Percentiles rank a stretch among this genome's conserved stretches.
Evolutionary conservation across 2,797 vertebrate species (phyloP).

Genomic region (Diglossa cyanea): DNA sequence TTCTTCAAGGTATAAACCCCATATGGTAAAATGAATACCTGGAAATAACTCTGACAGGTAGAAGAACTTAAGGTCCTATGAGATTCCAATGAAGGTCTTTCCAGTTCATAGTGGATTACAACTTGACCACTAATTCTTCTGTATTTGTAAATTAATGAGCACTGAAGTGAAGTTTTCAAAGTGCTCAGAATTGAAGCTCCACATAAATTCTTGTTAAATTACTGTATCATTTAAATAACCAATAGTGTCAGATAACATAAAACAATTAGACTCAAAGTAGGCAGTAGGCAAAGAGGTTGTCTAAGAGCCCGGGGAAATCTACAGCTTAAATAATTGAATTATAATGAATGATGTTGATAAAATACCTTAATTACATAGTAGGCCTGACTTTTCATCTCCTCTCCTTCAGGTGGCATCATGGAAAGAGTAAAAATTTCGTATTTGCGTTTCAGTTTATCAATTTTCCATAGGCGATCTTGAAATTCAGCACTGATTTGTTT

Average conservation of each 20-base stretch:
- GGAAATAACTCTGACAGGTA: neutral
- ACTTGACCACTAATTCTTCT: neutral
- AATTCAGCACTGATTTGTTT: slow-evolving; percentile 79
- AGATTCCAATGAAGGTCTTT: neutral
- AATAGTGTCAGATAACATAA: neutral
- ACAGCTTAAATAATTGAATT: neutral
- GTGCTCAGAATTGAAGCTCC: neutral
- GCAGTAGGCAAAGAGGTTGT: neutral
- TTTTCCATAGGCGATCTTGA: slow-evolving; percentile 85
- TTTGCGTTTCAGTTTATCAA: slow-evolving; percentile 85
- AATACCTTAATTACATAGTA: slow-evolving; percentile 89
- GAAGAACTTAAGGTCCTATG: neutral
- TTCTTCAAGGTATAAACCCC: neutral
- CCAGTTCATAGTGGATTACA: neutral
- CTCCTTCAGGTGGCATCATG: slow-evolving; percentile 85
- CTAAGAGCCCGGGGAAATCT: neutral
- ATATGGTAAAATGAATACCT: neutral
- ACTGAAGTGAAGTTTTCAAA: neutral
- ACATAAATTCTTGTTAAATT: neutral
- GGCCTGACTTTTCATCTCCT: slow-evolving; percentile 84
- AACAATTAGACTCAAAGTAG: neutral
- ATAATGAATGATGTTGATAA: neutral
- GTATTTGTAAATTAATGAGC: neutral
- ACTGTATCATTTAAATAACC: neutral
- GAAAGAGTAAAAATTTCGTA: slow-evolving; percentile 84